Evolutionary conservation across 2,888 invertebrate genomes (phyloP), one percentile per base, ranked within the genome.

Genomic region (Parthenolecanium corni): DNA sequence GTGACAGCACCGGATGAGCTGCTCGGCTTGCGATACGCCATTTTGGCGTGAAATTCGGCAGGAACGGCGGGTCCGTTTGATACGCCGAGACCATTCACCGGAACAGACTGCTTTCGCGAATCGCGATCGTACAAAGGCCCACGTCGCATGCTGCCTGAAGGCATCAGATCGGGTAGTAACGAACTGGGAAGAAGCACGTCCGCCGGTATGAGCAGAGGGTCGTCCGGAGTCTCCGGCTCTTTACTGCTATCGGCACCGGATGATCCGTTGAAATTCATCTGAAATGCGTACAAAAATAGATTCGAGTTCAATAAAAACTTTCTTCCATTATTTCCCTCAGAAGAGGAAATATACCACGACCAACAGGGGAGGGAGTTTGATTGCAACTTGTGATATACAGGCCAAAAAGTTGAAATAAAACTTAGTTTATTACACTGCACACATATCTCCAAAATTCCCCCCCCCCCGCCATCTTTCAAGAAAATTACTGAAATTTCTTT

Each of bases 111-210:
- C 31, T 44, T 46, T 9, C 58, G 47, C 1, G 58, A 47, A 3
- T 58, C 47, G 14, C 58, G 20, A 18, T 58, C 38, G 51, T 58
- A 58, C 9, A 58, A 31, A 11, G 58, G 58, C 18, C 58, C 58
- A 23, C 31, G 47, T 1, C 58, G 58, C 36, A 25, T 58, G 20
- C 36, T 49, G 9, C 38, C 38, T 5, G 58, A 49, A 16, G 58
- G 58, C 20, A 58, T 31, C 11, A 58, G n/a, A 23, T 58, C 58
- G 3, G 49, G 51, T 2, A 58, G 38, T 9, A 58, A 20, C 4
- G 58, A 58, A 38, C 51, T 51, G 16, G 58, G 58, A 2, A 58
- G 51, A 12, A 49, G 51, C 14, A 51, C 31, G 12, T 58, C 58
- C 6, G 36, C 9, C 1, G 58, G 58, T 14, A 58, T 49, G 9